These are phyloP conservation scores for Uloborus diversus DNA, from an alignment of 1,140 invertebrate species.

Conservation along the genomic window DNA sequence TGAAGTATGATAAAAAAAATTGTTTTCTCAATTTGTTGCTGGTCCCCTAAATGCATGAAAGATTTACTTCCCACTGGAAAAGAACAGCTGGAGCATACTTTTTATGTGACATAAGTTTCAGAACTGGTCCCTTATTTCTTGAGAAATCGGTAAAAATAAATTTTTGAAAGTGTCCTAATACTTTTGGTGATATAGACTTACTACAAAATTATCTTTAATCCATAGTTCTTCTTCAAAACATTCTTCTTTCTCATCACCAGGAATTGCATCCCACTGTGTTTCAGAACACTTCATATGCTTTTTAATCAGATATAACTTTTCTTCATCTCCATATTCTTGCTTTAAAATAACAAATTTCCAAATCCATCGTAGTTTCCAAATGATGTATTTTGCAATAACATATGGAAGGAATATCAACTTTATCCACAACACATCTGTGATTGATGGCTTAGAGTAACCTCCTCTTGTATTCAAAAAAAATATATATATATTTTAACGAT, in stretches of 20 bases:
- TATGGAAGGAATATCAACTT: constrained; percentile 82
- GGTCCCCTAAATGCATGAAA: no score
- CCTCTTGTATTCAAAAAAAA: constrained; percentile 70
- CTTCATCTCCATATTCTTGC: constrained; percentile 80
- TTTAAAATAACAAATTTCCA: constrained; percentile 80
- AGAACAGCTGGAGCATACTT: no score
- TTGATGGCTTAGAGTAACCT: constrained; percentile 82
- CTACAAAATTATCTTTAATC: constrained; percentile 79
- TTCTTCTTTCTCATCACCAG: constrained; percentile 78
- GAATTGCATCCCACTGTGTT: constrained; percentile 73
- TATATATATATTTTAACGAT: no score
- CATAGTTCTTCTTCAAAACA: constrained; percentile 81
- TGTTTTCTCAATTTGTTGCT: no score
- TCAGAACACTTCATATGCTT: constrained; percentile 76
- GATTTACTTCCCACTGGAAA: no score
- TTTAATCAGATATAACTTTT: constrained; percentile 84
- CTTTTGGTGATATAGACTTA: no score
- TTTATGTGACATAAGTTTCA: no score
- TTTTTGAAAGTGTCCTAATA: no score
- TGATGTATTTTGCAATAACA: constrained; percentile 73
- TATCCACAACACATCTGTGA: constrained; percentile 81
- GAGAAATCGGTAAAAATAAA: no score
- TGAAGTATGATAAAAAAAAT: no score
- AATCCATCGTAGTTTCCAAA: constrained; percentile 82
- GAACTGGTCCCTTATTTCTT: no score